These are phyloP conservation scores for Metridium senile DNA, from an alignment of 92 coral and sea anemone species.

Conservation along the genomic window DNA sequence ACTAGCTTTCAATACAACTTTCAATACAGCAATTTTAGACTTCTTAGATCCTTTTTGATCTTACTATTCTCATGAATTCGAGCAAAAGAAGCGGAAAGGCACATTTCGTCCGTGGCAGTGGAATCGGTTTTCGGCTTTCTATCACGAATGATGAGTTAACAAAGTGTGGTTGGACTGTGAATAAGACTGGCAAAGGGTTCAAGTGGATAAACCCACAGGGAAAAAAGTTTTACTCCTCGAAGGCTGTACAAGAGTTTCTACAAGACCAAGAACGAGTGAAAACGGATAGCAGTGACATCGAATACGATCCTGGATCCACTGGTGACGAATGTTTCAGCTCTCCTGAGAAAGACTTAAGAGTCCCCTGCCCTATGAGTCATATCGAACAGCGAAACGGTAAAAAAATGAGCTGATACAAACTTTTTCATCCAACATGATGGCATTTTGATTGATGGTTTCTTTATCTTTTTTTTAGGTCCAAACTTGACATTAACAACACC, in stretches of 20 bases:
- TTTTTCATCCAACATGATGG: too few relatives aligned
- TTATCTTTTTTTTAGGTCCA: too few relatives aligned
- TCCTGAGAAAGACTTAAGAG: background rate
- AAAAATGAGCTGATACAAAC: too few relatives aligned
- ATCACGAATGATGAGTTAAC: background rate
- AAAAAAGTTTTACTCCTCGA: background rate
- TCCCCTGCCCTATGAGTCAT: too few relatives aligned
- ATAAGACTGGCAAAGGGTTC: background rate
- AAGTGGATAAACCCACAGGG: background rate
- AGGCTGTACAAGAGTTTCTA: background rate
- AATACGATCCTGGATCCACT: background rate
- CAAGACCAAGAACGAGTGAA: background rate
- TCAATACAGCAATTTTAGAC: background rate
- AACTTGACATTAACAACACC: too few relatives aligned
- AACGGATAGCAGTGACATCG: background rate
- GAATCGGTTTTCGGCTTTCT: background rate
- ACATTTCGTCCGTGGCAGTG: background rate
- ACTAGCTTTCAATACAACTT: background rate
- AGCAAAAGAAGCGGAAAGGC: background rate
- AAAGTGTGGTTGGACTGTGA: background rate
- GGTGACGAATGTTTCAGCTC: background rate
- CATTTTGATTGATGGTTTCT: too few relatives aligned
- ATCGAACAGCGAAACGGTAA: too few relatives aligned
- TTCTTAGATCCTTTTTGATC: background rate
- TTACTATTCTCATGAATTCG: background rate